Percentiles rank a stretch among this genome's conserved stretches.
Evolutionary conservation across 2,113 vertebrate genomes (phyloP).

Genomic region (Xiphophorus hellerii): DNA sequence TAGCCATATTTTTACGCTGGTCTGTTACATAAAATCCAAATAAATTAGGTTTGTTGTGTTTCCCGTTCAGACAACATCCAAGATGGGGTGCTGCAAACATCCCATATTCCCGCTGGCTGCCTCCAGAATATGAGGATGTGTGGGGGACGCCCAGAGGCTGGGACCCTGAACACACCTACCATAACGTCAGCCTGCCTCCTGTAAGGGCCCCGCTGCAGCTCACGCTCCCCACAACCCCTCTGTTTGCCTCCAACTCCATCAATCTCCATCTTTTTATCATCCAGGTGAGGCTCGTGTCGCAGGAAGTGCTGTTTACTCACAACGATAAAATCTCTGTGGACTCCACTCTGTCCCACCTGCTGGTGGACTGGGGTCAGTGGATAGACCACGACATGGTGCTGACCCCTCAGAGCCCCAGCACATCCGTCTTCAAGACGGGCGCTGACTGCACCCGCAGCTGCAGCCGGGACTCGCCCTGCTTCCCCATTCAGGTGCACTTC

Average conservation of each 20-base stretch:
- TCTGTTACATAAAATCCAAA: background rate
- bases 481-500: constrained; percentile 78
- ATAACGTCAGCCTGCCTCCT: constrained; percentile 77
- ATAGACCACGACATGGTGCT: constrained; percentile 82
- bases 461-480: constrained; percentile 78
- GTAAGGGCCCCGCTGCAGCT: constrained; percentile 60
- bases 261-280: background rate
- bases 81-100: constrained; percentile 80
- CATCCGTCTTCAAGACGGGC: constrained; percentile 73
- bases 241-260: background rate
- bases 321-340: constrained; percentile 82
- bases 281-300: constrained; percentile 81
- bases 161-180: constrained; percentile 74
- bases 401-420: constrained; percentile 82
- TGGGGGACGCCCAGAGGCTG: constrained; percentile 78
- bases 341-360: constrained; percentile 77
- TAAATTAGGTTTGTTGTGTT: background rate
- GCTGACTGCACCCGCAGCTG: constrained; percentile 79
- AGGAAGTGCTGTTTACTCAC: constrained; percentile 79
- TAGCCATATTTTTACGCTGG: too few relatives aligned
- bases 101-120: constrained; percentile 81
- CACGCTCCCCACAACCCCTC: background rate
- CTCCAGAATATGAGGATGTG: constrained; percentile 79
- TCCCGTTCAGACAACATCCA: constrained; percentile 69
- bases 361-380: constrained; percentile 86